A percentile compares a stretch with the other conserved stretches of the same genome.
Conservation (phyloP, 2,888 invertebrate genomes). For the Priocnemis perturbator region DNA sequence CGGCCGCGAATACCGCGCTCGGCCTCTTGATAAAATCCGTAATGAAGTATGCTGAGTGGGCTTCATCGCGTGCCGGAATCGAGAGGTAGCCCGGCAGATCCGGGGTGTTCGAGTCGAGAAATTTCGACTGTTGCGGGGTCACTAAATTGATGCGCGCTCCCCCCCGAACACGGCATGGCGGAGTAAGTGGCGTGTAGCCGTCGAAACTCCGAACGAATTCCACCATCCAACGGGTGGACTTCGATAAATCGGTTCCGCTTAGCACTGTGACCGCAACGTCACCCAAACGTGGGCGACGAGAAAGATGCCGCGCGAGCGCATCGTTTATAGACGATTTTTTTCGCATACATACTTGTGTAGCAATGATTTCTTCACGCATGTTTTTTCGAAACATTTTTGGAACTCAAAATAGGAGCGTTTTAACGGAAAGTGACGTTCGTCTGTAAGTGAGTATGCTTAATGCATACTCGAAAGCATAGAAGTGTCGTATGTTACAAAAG, state of each 20-base stretch:
- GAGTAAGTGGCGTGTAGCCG: conserved; percentile 27
- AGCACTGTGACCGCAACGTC: no score
- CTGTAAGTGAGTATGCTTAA: no score
- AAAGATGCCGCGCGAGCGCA: no score
- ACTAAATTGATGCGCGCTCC: conserved; percentile 31
- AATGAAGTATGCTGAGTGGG: conserved; percentile 22
- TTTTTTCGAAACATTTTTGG: no score
- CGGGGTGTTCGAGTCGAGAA: conserved; percentile 33
- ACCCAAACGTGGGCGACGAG: no score
- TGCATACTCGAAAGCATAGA: background rate
- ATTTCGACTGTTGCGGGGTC: conserved; percentile 42
- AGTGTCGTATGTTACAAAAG: background rate
- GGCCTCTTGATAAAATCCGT: conserved; percentile 29
- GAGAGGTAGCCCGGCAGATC: conserved; percentile 7
- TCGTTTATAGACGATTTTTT: no score
- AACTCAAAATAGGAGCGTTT: no score
- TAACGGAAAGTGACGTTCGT: no score
- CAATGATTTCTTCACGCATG: no score
- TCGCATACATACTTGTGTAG: no score
- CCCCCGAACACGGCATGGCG: conserved; percentile 34
- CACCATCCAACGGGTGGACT: conserved; percentile 29
- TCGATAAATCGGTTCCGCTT: background rate
- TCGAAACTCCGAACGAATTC: conserved; percentile 35
- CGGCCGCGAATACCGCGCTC: conserved; percentile 25
- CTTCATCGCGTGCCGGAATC: conserved; percentile 46